These are phyloP conservation scores for Phenacoccus solenopsis DNA, from an alignment of 1,140 invertebrate species.

Conservation along the genomic window DNA sequence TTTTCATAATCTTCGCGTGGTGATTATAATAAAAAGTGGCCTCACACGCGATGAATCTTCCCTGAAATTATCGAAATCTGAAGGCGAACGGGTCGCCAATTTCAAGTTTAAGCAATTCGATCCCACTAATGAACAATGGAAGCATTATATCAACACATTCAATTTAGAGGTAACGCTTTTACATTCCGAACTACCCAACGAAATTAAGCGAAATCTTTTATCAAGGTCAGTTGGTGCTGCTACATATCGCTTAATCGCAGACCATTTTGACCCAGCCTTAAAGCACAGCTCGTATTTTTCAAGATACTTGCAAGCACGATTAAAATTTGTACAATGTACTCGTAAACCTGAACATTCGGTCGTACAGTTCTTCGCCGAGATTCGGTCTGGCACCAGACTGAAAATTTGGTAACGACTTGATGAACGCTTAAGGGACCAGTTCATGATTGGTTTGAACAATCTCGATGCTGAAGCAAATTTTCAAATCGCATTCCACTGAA, in stretches of 20 bases:
- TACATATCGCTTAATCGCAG: neutral
- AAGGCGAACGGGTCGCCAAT: too few species aligned
- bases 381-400: neutral
- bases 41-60: too few species aligned
- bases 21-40: too few species aligned
- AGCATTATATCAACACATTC: neutral
- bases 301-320: neutral
- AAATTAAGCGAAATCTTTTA: neutral
- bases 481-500: neutral
- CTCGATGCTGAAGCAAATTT: neutral
- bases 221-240: neutral
- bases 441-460: neutral
- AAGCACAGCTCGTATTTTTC: neutral
- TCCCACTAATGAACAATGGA: neutral
- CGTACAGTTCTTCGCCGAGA: neutral
- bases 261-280: constrained; percentile 5
- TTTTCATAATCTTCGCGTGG: too few species aligned
- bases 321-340: neutral
- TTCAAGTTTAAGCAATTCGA: too few species aligned
- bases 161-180: neutral
- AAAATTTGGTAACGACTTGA: neutral
- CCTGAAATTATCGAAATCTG: too few species aligned
- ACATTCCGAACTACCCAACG: neutral
- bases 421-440: neutral
- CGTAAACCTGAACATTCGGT: neutral